Evolutionary conservation across 2,888 invertebrate genomes (phyloP), one percentile per base, ranked within the genome.

Genomic region (Lasioglossum oenotherae): DNA sequence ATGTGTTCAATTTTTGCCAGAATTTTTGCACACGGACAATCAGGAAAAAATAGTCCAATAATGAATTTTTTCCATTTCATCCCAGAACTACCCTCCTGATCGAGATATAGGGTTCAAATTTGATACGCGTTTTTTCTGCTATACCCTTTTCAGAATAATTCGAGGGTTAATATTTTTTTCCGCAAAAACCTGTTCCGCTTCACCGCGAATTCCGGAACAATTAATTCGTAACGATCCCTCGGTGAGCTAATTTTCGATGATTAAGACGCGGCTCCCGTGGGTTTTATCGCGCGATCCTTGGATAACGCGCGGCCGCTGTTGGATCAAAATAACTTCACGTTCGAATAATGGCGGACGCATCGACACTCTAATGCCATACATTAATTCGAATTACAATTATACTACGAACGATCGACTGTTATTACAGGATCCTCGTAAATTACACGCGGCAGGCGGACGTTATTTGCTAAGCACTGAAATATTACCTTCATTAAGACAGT

Each of bases 381-480:
- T 53, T 78, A 78, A 78, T 78, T 71, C 71, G 71, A 71, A 71
- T 78, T 78, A 78, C 71, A 71, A 78, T 78, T 78, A 78, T 27
- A 71, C 78, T 23, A 27, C 38, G 31, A 71, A 71, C 69, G 74
- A 74, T 74, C 74, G 84, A 71, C 74, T 78, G 84, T 75, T 78
- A 78, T 78, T 84, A 81, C 49, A 74, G 84, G 53, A 76, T 71
- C 71, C 78, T 53, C 71, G 78, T 78, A 71, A 71, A 78, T 78
- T 77, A 80, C 81, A 60, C 60, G 69, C 49, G 60, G 53, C 44
- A 27, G 69, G 69, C 74, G 49, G 71, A 84, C 71, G 82, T 75
- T 84, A 84, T 84, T 84, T 75, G 60, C 82, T 78, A 82, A 82
- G 78, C 78, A 78, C n/a, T 84, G 84, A 84, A 82, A 84, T 84